Evolutionary conservation across 2,113 vertebrate species (phyloP), one percentile per base, ranked within the genome.

Genomic region (Varanus salvator): DNA sequence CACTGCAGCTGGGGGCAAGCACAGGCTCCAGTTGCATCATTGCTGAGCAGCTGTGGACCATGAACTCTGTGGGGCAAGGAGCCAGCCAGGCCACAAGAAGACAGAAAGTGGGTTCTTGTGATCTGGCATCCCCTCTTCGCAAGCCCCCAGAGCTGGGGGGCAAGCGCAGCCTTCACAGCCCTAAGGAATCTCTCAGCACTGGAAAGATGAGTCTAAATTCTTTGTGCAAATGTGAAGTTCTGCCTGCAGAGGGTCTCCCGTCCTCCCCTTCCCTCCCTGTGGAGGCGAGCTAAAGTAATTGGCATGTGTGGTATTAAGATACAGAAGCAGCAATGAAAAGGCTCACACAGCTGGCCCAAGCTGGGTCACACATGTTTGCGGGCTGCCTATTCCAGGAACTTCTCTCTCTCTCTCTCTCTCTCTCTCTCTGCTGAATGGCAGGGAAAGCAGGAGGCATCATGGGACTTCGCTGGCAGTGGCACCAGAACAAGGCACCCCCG

Each of bases 351-450:
- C 82, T 78, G 14, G 2, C 7, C 52, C 38, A 64, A 54, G 57
- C 68, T 87, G 64, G 48, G 48, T 38, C 0, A 0, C 0, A 0
- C 29, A 3, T 0, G 48, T 88, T 74, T 60, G 29, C 81, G 44
- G 6, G 44, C 48, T 25, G 25, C 29, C 9, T 54, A 12, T 17
- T 2, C 7, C n/a, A 48, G 75, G 38, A 84, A 12, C 29, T 83
- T 29, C 27, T 0, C 1, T 0, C 0, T 21, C 3, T 3, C 15
- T 25, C 12, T n/a, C n/a, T n/a, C n/a, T n/a, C n/a, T n/a, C n/a
- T n/a, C n/a, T n/a, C n/a, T n/a, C n/a, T n/a, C n/a, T 52, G 27
- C 27, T 69, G 23, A 15, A 54, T 15, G 60, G 52, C 50, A 27
- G 21, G 54, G 71, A 85, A n/a, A 83, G 52, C 0, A 0, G 54